Evolutionary conservation across 2,113 vertebrate species (phyloP).

Genomic region (Saccopteryx leptura): DNA sequence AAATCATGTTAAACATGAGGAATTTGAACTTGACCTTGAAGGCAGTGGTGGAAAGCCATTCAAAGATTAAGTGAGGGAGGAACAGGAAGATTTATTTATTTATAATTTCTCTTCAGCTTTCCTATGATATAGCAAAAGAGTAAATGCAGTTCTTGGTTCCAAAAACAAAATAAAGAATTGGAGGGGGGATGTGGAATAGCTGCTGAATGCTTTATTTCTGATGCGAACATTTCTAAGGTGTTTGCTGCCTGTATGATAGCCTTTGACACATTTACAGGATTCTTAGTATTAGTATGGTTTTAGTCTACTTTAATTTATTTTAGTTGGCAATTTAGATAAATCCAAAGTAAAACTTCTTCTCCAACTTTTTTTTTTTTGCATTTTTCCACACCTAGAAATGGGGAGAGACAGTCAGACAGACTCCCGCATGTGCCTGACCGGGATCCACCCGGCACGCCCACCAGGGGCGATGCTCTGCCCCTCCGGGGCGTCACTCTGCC

Average conservation of each 20-base stretch:
- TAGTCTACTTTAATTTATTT: slow-evolving; percentile 3
- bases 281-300: background rate
- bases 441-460: no score
- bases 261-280: slow-evolving; percentile 14
- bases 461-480: no score
- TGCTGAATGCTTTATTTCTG: background rate
- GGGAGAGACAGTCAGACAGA: no score
- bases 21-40: slow-evolving; percentile 17
- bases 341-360: background rate
- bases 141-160: background rate
- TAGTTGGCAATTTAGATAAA: background rate
- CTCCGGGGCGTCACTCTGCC: no score
- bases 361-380: slow-evolving; percentile 29
- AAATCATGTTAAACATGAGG: background rate
- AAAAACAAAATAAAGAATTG: background rate
- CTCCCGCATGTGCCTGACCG: no score
- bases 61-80: background rate
- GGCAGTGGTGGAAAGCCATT: background rate
- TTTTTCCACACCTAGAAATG: no score
- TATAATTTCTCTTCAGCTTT: background rate
- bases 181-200: background rate
- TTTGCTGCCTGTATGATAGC: background rate
- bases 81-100: background rate
- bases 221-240: background rate
- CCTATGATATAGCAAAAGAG: background rate